Conservation (phyloP, 2,888 invertebrate species). For the Agelastica alni region DNA sequence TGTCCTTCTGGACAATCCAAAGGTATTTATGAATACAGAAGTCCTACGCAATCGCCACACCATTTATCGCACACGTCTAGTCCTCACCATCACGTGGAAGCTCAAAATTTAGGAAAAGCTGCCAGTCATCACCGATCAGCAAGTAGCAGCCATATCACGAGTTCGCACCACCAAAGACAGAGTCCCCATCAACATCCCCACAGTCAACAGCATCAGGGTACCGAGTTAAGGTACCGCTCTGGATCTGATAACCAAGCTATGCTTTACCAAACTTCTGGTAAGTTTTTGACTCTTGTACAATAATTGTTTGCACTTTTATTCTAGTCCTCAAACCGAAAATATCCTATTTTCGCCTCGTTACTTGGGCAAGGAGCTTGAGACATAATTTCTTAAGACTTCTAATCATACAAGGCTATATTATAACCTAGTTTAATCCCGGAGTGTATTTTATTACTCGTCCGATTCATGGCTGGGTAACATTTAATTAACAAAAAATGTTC, state of each 20-base stretch:
- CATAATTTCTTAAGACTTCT: no score
- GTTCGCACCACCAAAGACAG: slow-evolving; percentile 58
- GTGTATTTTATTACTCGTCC: no score
- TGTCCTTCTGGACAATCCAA: slow-evolving; percentile 57
- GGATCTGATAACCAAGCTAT: slow-evolving; percentile 50
- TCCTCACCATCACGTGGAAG: slow-evolving; percentile 51
- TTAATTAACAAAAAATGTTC: no score
- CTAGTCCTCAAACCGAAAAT: no score
- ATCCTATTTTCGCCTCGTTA: no score
- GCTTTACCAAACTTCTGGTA: slow-evolving; percentile 46
- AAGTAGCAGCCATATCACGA: slow-evolving; percentile 53
- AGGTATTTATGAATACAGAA: slow-evolving; percentile 50
- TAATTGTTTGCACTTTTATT: no score
- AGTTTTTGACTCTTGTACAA: no score
- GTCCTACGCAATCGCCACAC: slow-evolving; percentile 58
- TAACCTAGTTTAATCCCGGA: no score
- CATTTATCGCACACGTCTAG: slow-evolving; percentile 51
- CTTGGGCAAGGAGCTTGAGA: no score
- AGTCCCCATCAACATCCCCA: slow-evolving; percentile 56
- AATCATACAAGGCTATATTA: no score
- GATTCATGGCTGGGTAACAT: no score
- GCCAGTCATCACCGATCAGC: slow-evolving; percentile 30
- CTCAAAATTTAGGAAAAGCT: slow-evolving; percentile 51
- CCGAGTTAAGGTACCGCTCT: slow-evolving; percentile 51
- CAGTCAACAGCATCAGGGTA: slow-evolving; percentile 51